These are phyloP conservation scores for Drosophila orosa DNA, from an alignment of 1,140 invertebrate genomes.

Conservation along the genomic window DNA sequence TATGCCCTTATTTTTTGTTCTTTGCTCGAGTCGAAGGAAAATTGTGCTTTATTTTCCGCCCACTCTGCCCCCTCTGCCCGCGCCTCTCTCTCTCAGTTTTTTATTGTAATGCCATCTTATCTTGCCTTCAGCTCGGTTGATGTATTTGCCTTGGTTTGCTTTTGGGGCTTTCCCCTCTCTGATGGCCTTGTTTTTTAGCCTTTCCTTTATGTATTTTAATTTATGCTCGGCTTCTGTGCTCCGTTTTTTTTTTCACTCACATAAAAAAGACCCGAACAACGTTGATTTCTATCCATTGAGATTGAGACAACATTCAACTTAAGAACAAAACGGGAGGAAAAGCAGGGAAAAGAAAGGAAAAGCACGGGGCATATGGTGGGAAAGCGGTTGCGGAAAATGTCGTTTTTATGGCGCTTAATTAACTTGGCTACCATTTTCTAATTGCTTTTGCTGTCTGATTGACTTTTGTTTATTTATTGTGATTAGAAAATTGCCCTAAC, in stretches of 20 bases:
- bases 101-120: slow-evolving; percentile 79
- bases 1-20: not conserved
- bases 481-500: slow-evolving; percentile 61
- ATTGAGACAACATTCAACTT: slow-evolving; percentile 73
- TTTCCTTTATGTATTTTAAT: slow-evolving; percentile 80
- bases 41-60: slow-evolving; percentile 25
- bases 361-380: not conserved
- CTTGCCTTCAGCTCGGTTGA: slow-evolving; percentile 50
- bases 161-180: slow-evolving; percentile 8
- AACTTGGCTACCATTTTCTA: slow-evolving; percentile 78
- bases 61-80: not conserved
- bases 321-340: slow-evolving; percentile 50
- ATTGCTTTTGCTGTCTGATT: slow-evolving; percentile 76
- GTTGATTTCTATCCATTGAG: slow-evolving; percentile 78
- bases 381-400: slow-evolving; percentile 50
- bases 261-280: slow-evolving; percentile 45
- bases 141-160: slow-evolving; percentile 62
- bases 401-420: slow-evolving; percentile 81
- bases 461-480: slow-evolving; percentile 81
- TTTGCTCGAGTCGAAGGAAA: slow-evolving; percentile 5
- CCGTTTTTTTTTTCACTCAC: slow-evolving; percentile 11
- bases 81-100: slow-evolving; percentile 16
- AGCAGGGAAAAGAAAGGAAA: slow-evolving; percentile 12
- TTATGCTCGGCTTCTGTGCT: slow-evolving; percentile 64
- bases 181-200: slow-evolving; percentile 74